Evolutionary conservation across 2,888 invertebrate genomes (phyloP), one percentile per base, ranked within the genome.

Genomic region (Tillus elongatus): DNA sequence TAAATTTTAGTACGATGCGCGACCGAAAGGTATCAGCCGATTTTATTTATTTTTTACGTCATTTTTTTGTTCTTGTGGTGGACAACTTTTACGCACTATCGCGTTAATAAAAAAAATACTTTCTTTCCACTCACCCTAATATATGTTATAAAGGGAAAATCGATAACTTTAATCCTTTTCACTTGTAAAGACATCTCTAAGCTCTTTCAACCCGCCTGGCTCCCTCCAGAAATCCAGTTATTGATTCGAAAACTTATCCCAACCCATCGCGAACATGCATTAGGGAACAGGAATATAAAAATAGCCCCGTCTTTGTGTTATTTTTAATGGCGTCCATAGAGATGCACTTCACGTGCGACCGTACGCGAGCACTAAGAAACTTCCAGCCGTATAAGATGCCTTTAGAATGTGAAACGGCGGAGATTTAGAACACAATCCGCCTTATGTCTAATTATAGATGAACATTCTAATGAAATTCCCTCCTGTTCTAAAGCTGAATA

Each of bases 401-500:
- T 31, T 14, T 14, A 29, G 32, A 8, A 11, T 8, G 12, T 31
- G 10, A 31, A n/a, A 13, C 32, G 10, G 15, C n/a, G 32, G 13
- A 11, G n/a, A 8, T 19, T n/a, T n/a, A n/a, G 6, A n/a, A 6
- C n/a, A 8, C 24, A n/a, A 19, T 6, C 24, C 6, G 24, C 24
- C 6, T n/a, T 6, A n/a, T 30, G 9, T 38, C 6, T 30, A 30
- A 38, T 38, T 34, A 35, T 33, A 39, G 9, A 13, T 40, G 36
- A 39, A 50, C 53, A 53, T 50, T 53, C 49, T 44, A 42, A 49
- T 44, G 47, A 49, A 49, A 50, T 52, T 48, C 47, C 45, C 46
- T 45, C 41, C 37, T 41, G 58, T 60, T 56, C 55, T 49, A 47
- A 56, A 50, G 52, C 51, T 45, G 51, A 58, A 61, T 61, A 60